Evolutionary conservation across 2,113 vertebrate species (phyloP).

Genomic region (Tupaia chinensis): DNA sequence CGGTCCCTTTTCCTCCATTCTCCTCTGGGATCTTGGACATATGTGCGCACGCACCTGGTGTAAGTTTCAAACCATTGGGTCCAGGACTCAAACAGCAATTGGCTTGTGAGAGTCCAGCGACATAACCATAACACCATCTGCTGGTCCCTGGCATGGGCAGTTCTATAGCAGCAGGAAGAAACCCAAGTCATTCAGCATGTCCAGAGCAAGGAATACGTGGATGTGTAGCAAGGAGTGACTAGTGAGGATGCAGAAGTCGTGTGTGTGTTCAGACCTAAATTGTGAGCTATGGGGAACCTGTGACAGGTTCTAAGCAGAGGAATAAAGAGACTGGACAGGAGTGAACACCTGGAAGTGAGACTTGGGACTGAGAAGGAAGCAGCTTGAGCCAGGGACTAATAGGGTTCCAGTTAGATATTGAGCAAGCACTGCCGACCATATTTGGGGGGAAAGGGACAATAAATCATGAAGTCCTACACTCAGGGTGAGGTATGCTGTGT

Average conservation of each 20-base stretch:
- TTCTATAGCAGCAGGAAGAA: not conserved
- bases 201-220: not conserved
- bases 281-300: not conserved
- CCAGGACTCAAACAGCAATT: too few relatives aligned
- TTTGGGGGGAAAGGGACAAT: not conserved
- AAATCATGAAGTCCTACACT: not conserved
- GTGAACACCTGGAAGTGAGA: not conserved
- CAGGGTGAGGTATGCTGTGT: not conserved
- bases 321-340: not conserved
- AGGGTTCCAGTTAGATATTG: not conserved
- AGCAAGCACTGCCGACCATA: not conserved
- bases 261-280: not conserved
- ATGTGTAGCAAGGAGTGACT: too few relatives aligned
- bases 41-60: too few relatives aligned
- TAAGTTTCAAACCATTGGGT: too few relatives aligned
- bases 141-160: too few relatives aligned
- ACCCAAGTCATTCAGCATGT: not conserved
- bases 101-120: too few relatives aligned
- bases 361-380: not conserved
- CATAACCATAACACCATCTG: too few relatives aligned
- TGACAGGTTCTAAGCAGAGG: not conserved
- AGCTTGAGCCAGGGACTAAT: not conserved
- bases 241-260: not conserved
- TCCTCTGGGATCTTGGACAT: too few relatives aligned
- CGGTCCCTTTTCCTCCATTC: too few relatives aligned